A percentile compares a stretch with the other conserved stretches of the same genome.
phyloP scores from a whole-genome alignment of 2,888 invertebrate species.

The Andricus quercusramuli region DNA sequence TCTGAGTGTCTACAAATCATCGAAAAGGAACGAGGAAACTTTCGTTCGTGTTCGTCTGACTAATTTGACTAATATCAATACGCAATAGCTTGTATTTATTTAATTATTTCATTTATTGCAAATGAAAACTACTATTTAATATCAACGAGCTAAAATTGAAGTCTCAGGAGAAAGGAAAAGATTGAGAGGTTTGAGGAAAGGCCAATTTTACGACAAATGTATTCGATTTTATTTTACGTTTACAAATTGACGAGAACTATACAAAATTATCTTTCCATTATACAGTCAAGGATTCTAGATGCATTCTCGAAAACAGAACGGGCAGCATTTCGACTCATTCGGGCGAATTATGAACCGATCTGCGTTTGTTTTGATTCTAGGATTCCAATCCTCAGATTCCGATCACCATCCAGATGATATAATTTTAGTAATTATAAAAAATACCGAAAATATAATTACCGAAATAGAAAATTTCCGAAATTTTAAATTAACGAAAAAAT shows the following conservation, averaged over 20 bases:
- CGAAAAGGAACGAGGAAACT: neutral
- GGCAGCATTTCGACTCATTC: neutral
- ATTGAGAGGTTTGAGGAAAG: neutral
- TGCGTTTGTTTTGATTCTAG: conserved; percentile 5
- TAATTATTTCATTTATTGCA: neutral
- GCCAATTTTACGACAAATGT: neutral
- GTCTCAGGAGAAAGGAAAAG: neutral
- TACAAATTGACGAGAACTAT: neutral
- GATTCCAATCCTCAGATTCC: conserved; percentile 17
- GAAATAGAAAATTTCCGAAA: too few relatives aligned
- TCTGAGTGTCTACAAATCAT: conserved; percentile 17
- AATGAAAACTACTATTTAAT: neutral
- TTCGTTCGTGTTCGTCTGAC: conserved; percentile 5
- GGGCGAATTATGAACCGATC: neutral
- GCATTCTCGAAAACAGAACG: conserved; percentile 36
- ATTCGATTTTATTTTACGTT: neutral
- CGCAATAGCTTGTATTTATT: neutral
- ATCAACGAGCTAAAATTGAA: neutral
- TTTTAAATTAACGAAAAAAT: too few relatives aligned
- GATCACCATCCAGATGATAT: neutral
- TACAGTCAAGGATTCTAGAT: conserved; percentile 46
- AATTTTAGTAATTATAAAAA: too few relatives aligned
- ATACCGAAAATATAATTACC: too few relatives aligned
- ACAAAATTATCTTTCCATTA: neutral
- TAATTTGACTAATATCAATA: conserved; percentile 12